These are phyloP conservation scores for Hipposideros larvatus DNA, from an alignment of 2,797 vertebrate genomes.

Conservation along the genomic window DNA sequence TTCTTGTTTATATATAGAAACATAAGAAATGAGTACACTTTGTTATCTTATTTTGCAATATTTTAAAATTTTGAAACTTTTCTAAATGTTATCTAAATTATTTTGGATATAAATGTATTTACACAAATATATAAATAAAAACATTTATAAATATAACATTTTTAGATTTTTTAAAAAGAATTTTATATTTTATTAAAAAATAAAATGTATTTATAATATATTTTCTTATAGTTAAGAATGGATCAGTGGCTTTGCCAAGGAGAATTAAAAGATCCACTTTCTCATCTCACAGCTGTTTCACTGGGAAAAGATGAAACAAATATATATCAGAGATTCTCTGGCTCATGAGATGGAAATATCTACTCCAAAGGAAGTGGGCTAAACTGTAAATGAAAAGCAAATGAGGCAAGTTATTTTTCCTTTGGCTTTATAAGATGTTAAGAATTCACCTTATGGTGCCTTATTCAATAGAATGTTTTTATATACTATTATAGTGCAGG, in stretches of 20 bases:
- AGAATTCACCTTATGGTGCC: neutral
- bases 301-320: neutral
- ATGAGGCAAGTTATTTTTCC: neutral
- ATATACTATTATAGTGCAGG: neutral
- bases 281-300: neutral
- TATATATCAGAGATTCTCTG: neutral
- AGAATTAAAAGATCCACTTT: neutral
- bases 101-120: slow-evolving; percentile 6
- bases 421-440: neutral
- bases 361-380: neutral
- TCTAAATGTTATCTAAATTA: slow-evolving; percentile 10
- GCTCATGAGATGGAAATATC: neutral
- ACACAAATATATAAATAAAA: neutral
- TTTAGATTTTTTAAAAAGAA: neutral
- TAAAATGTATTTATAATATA: neutral
- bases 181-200: slow-evolving; percentile 50
- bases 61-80: neutral
- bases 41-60: neutral
- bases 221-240: slow-evolving; percentile 42
- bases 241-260: neutral
- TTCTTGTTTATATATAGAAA: neutral
- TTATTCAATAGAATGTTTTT: neutral
- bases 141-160: neutral
- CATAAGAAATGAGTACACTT: neutral
- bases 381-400: neutral